Evolutionary conservation across 2,888 invertebrate genomes (phyloP).

Genomic region (Rotaria socialis): DNA sequence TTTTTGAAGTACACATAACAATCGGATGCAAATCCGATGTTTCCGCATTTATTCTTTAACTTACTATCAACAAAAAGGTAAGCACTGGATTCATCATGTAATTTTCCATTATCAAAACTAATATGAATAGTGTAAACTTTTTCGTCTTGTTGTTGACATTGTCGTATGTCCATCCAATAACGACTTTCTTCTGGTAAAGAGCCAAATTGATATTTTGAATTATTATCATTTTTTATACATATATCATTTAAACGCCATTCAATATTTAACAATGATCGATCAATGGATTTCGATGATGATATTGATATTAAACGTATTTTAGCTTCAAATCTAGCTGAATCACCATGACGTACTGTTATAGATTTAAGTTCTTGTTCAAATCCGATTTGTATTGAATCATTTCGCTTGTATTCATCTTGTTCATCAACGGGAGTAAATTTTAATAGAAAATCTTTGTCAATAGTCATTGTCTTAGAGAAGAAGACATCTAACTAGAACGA

Average conservation of each 20-base stretch:
- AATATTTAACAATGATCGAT: neutral
- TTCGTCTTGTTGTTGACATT: conserved; percentile 31
- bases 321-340: conserved; percentile 17
- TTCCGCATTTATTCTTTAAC: neutral
- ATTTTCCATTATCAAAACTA: neutral
- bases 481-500: neutral
- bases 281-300: neutral
- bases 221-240: neutral
- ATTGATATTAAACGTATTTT: conserved; percentile 21
- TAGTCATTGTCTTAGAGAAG: neutral
- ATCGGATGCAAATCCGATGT: no score
- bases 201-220: neutral
- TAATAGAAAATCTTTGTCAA: neutral
- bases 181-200: neutral
- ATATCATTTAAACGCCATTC: conserved; percentile 38
- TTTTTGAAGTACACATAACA: no score
- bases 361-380: conserved; percentile 36
- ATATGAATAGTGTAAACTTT: conserved; percentile 34
- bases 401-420: neutral
- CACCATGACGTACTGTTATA: neutral
- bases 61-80: conserved; percentile 27
- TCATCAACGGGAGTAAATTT: neutral
- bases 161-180: conserved; percentile 2
- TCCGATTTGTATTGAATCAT: conserved; percentile 19
- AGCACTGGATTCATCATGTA: conserved; percentile 14